phyloP scores from a whole-genome alignment of 2,113 vertebrate species.

The Pica pica region DNA sequence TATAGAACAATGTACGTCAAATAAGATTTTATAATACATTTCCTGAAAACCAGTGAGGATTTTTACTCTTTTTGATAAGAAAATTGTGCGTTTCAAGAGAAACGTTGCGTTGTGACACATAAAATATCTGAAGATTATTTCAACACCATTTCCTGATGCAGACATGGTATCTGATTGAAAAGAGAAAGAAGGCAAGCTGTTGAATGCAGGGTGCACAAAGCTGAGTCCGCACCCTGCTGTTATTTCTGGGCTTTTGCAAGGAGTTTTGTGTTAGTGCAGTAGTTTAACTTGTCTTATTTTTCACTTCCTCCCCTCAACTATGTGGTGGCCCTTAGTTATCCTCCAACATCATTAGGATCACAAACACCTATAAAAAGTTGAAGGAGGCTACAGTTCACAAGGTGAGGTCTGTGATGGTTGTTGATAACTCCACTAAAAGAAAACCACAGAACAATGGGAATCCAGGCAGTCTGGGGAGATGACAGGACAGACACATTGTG shows the following conservation, averaged over 20 bases:
- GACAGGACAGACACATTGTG: not conserved
- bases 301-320: not conserved
- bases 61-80: not conserved
- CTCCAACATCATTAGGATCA: not conserved
- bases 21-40: not conserved
- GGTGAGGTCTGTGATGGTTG: not conserved
- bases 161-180: not conserved
- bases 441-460: not conserved
- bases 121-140: not conserved
- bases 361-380: not conserved
- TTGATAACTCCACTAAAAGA: not conserved
- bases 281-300: not conserved
- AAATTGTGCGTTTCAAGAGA: not conserved
- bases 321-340: not conserved
- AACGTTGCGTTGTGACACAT: not conserved
- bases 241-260: not conserved
- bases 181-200: not conserved
- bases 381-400: not conserved
- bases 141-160: not conserved
- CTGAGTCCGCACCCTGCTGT: not conserved
- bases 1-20: not conserved
- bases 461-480: not conserved
- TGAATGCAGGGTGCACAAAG: not conserved
- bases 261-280: not conserved
- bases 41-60: not conserved